A percentile compares a stretch with the other conserved stretches of the same genome.
Conservation (phyloP, 2,797 vertebrate genomes). For the Acropternis orthonyx region DNA sequence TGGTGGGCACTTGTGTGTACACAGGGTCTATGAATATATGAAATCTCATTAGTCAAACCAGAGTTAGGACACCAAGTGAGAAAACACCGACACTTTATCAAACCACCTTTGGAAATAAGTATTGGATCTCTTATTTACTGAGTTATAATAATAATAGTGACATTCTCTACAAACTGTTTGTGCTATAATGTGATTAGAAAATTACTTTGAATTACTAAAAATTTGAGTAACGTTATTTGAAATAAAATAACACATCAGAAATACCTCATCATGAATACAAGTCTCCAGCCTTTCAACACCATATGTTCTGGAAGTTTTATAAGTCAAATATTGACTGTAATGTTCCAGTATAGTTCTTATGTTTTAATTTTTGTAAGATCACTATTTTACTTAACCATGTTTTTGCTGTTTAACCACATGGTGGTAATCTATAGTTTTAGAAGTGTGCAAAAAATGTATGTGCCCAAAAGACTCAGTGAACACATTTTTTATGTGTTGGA, state of each 20-base stretch:
- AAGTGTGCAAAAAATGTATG: background rate
- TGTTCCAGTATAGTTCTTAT: background rate
- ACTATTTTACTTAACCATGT: background rate
- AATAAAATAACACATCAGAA: background rate
- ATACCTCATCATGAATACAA: background rate
- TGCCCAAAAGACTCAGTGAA: background rate
- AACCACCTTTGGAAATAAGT: background rate
- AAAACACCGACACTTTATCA: background rate
- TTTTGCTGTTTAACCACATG: background rate
- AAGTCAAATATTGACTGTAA: background rate
- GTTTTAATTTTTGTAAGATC: background rate
- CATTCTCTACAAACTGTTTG: background rate
- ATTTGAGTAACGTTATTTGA: background rate
- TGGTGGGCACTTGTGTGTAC: rapidly evolving
- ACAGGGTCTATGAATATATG: background rate
- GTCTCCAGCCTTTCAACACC: background rate
- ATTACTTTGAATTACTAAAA: background rate
- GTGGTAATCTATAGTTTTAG: background rate
- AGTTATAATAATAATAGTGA: background rate
- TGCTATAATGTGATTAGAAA: background rate
- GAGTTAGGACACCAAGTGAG: background rate
- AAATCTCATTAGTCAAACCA: background rate
- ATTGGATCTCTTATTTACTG: background rate
- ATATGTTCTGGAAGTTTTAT: background rate
- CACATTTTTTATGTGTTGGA: background rate